These are phyloP conservation scores for Silvanus unidentatus DNA, from an alignment of 2,888 invertebrate species.

Conservation along the genomic window DNA sequence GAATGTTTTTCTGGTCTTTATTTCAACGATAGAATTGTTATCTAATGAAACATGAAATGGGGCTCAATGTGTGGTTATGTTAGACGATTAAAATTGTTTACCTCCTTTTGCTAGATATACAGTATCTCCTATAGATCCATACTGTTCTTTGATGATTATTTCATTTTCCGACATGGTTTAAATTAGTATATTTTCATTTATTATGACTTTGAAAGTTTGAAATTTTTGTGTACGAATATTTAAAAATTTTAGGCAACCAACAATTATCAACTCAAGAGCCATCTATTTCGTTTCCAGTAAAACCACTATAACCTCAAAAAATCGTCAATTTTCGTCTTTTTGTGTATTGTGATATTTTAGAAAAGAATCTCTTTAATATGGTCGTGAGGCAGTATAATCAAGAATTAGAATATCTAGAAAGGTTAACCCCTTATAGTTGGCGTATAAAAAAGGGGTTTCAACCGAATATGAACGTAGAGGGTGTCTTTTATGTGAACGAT, in stretches of 20 bases:
- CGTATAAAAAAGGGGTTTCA: constrained; percentile 97
- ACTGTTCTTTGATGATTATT: constrained; percentile 25
- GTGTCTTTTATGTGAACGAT: constrained; percentile 92
- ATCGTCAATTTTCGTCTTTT: too few relatives aligned
- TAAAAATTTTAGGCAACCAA: too few relatives aligned
- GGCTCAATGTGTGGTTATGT: background rate
- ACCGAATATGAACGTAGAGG: constrained; percentile 99
- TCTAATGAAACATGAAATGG: constrained; percentile 13
- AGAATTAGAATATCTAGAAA: constrained; percentile 88
- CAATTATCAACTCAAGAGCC: too few relatives aligned
- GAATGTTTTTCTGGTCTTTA: constrained; percentile 13
- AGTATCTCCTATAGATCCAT: constrained; percentile 24
- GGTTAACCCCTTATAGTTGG: constrained; percentile 79
- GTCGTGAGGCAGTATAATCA: constrained; percentile 88
- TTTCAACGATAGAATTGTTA: constrained; percentile 18
- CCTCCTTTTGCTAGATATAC: constrained; percentile 21
- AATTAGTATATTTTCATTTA: too few relatives aligned
- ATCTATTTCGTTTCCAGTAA: too few relatives aligned
- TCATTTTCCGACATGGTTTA: constrained; percentile 7
- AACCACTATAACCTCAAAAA: too few relatives aligned
- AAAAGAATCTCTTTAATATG: too few relatives aligned
- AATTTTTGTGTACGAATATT: too few relatives aligned
- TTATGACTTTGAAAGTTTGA: too few relatives aligned
- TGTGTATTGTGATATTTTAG: too few relatives aligned
- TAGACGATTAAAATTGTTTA: constrained; percentile 5